Percentiles rank a stretch among this genome's conserved stretches.
These are phyloP conservation scores for Peromyscus attwateri DNA, from an alignment of 2,797 vertebrate genomes.

Conservation along the genomic window DNA sequence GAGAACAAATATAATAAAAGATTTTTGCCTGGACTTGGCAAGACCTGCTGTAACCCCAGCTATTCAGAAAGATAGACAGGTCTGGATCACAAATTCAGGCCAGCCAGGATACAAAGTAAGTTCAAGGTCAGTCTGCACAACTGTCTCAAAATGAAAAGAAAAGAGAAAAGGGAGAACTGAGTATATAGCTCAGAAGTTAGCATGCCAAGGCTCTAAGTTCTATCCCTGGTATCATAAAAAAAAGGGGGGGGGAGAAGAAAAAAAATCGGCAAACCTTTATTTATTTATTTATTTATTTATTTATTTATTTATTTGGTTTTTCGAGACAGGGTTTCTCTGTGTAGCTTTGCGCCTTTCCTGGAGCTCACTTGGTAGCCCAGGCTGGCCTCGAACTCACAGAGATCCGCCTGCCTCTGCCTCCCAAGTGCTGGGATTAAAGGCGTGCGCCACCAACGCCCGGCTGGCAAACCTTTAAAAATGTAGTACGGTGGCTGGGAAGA, in stretches of 20 bases:
- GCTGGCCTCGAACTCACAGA: too few relatives aligned
- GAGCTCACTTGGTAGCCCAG: too few relatives aligned
- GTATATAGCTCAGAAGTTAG: neutral
- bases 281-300: too few relatives aligned
- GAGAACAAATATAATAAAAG: slow-evolving; percentile 1
- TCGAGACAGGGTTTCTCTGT: too few relatives aligned
- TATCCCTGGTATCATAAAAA: neutral
- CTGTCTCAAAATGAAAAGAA: neutral
- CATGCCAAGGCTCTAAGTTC: neutral
- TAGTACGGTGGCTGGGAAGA: neutral
- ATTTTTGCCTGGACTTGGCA: neutral
- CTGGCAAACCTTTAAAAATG: neutral
- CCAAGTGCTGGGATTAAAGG: too few relatives aligned
- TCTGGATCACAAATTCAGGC: neutral
- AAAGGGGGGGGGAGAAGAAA: too few relatives aligned
- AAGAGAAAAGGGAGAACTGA: neutral
- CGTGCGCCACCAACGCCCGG: too few relatives aligned
- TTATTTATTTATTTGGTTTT: too few relatives aligned
- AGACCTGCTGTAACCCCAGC: neutral
- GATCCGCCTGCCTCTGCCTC: too few relatives aligned
- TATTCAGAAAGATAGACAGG: neutral
- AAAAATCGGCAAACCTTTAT: neutral
- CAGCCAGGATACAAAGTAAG: neutral
- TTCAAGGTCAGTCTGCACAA: neutral
- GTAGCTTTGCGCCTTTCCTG: too few relatives aligned